Percentiles rank a stretch among this genome's conserved stretches.
Evolutionary conservation across 2,797 vertebrate genomes (phyloP).

Genomic region (Aphelocoma californica): DNA sequence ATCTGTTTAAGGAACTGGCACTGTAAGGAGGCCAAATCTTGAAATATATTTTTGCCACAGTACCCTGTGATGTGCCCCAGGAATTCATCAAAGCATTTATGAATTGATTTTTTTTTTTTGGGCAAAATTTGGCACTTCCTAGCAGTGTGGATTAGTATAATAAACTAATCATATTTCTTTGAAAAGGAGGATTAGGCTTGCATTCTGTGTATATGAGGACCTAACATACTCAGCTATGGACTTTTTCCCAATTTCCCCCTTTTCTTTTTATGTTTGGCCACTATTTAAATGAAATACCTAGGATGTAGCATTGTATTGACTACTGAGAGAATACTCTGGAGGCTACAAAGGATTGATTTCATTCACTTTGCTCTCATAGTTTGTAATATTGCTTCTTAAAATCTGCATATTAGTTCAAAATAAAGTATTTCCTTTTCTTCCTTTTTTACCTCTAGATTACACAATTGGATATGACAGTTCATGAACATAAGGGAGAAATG

Average conservation of each 20-base stretch:
- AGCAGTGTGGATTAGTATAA: neutral
- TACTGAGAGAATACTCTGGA: neutral
- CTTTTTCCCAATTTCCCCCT: neutral
- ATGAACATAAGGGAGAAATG: constrained; percentile 88
- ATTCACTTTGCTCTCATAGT: neutral
- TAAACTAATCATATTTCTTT: neutral
- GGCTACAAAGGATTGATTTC: neutral
- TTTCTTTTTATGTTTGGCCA: neutral
- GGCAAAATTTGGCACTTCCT: neutral
- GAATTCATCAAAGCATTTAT: neutral
- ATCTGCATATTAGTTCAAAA: neutral
- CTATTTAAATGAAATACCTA: neutral
- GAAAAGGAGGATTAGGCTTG: neutral
- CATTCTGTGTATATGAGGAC: neutral
- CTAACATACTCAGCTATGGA: neutral
- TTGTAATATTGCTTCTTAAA: neutral
- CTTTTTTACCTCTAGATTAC: constrained; percentile 79
- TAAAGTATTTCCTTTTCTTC: neutral
- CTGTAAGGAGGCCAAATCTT: neutral
- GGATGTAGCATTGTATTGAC: neutral
- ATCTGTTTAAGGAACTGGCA: neutral
- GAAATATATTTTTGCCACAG: neutral
- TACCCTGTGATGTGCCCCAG: neutral
- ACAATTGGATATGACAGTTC: constrained; percentile 89
- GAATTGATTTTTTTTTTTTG: neutral